phyloP scores from a whole-genome alignment of 2,113 vertebrate species.

The Condylura cristata region DNA sequence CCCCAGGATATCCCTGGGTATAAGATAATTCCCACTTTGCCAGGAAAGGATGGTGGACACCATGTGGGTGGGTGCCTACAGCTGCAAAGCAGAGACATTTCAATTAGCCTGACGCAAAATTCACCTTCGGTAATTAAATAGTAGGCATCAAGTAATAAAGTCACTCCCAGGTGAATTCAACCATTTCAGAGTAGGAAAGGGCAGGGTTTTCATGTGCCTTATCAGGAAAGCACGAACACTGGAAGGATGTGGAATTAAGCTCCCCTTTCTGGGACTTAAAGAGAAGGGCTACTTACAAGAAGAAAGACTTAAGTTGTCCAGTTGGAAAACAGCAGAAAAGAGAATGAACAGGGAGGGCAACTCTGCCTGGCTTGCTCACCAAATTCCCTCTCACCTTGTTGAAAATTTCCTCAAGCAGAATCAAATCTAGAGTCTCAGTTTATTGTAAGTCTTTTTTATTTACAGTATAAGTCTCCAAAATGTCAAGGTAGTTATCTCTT shows the following conservation, averaged over 20 bases:
- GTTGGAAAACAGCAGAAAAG: background rate
- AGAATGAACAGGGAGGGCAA: background rate
- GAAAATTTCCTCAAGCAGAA: background rate
- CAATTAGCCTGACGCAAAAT: no score
- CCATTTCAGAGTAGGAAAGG: background rate
- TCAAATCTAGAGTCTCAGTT: constrained; percentile 76
- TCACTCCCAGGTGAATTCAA: background rate
- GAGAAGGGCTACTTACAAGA: background rate
- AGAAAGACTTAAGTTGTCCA: background rate
- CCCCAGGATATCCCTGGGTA: no score
- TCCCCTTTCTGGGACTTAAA: background rate
- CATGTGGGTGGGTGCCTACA: background rate
- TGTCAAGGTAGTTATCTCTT: constrained; percentile 80
- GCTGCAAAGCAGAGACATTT: no score
- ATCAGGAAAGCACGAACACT: no score
- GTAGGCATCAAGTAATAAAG: background rate
- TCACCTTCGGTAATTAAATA: background rate
- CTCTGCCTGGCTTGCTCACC: background rate
- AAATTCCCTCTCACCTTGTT: background rate
- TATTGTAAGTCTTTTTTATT: constrained; percentile 83
- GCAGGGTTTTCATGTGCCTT: no score
- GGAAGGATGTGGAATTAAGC: background rate
- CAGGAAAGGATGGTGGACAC: background rate
- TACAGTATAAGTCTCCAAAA: constrained; percentile 84
- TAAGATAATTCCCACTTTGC: background rate